These are phyloP conservation scores for Dasypolia templi DNA, from an alignment of 2,888 invertebrate species.

Conservation along the genomic window DNA sequence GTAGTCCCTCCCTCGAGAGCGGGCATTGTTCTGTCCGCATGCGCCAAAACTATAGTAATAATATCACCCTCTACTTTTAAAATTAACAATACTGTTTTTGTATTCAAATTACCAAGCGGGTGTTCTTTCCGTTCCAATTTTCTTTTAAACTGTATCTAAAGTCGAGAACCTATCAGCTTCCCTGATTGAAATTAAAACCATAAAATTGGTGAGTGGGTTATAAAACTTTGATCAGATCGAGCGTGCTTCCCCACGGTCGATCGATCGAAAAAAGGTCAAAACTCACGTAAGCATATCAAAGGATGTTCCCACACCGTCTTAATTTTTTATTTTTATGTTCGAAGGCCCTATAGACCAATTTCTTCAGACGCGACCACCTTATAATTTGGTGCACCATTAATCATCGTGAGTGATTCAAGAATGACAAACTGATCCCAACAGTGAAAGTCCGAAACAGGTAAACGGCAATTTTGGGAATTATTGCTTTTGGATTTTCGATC, in stretches of 20 bases:
- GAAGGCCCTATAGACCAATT: slow-evolving; percentile 81
- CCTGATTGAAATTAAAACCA: slow-evolving; percentile 69
- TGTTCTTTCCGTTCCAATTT: slow-evolving; percentile 51
- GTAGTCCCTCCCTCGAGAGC: slow-evolving; percentile 70
- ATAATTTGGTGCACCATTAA: slow-evolving; percentile 87
- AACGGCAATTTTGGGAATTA: slow-evolving; percentile 38
- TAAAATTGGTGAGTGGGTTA: slow-evolving; percentile 75
- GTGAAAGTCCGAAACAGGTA: slow-evolving; percentile 74
- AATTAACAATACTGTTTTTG: slow-evolving; percentile 59
- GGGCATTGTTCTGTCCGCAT: slow-evolving; percentile 75
- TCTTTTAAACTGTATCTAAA: slow-evolving; percentile 59
- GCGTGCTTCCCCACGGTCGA: slow-evolving; percentile 75
- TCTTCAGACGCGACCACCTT: slow-evolving; percentile 81
- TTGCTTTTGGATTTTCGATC: slow-evolving; percentile 49
- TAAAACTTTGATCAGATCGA: slow-evolving; percentile 76
- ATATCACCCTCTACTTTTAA: slow-evolving; percentile 66
- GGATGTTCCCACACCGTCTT: slow-evolving; percentile 85
- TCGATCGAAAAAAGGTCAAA: slow-evolving; percentile 72
- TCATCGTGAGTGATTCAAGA: slow-evolving; percentile 80
- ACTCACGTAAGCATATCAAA: slow-evolving; percentile 72
- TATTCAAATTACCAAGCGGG: slow-evolving; percentile 55
- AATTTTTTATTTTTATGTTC: slow-evolving; percentile 74
- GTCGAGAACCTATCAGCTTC: slow-evolving; percentile 58
- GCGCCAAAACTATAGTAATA: slow-evolving; percentile 72
- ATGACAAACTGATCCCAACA: slow-evolving; percentile 79